Evolutionary conservation across 2,888 invertebrate genomes (phyloP).

Genomic region (Panopea generosa): DNA sequence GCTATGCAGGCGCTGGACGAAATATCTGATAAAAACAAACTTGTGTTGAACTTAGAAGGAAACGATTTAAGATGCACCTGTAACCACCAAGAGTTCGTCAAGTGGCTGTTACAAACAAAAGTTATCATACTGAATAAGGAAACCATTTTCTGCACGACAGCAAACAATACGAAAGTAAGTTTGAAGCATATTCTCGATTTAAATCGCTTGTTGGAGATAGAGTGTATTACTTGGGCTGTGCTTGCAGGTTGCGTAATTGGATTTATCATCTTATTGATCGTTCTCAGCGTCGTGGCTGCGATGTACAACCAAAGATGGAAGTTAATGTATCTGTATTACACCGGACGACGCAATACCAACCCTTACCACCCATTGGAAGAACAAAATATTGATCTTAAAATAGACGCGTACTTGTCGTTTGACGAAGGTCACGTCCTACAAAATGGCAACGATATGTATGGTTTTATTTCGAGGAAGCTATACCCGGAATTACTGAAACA

Average conservation of each 20-base stretch:
- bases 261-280: constrained; percentile 10
- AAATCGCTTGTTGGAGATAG: constrained; percentile 7
- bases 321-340: constrained; percentile 33
- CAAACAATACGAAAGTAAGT: constrained; percentile 4
- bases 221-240: constrained; percentile 30
- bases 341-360: constrained; percentile 22
- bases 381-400: not conserved
- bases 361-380: constrained; percentile 27
- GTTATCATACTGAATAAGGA: constrained; percentile 4
- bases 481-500: constrained; percentile 1
- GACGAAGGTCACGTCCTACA: constrained; percentile 13
- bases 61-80: constrained; percentile 31
- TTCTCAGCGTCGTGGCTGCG: constrained; percentile 18
- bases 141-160: constrained; percentile 4
- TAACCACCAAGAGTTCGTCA: constrained; percentile 10
- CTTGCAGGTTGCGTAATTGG: constrained; percentile 22
- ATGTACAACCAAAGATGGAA: constrained; percentile 45
- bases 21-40: not conserved
- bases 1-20: constrained; percentile 17
- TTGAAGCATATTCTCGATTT: constrained; percentile 5
- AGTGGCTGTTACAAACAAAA: constrained; percentile 28
- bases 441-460: constrained; percentile 8
- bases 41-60: constrained; percentile 9
- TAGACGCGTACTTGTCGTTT: constrained; percentile 38
- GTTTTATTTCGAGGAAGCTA: constrained; percentile 12